Percentiles rank a stretch among this genome's conserved stretches.
Conservation (phyloP, 2,797 vertebrate genomes). For the Natrix natrix region DNA sequence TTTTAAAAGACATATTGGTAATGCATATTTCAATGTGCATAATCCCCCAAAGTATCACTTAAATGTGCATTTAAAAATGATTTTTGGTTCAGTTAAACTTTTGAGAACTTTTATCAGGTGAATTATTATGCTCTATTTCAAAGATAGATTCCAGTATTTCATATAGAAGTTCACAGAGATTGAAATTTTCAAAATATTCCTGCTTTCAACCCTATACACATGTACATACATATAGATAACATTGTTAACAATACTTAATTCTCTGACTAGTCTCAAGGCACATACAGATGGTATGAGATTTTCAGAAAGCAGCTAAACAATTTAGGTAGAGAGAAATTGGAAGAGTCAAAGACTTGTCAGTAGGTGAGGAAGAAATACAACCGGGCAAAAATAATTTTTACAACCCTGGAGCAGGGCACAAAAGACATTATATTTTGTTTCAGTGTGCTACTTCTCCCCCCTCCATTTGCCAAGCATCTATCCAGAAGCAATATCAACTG, state of each 20-base stretch:
- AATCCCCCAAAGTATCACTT: background rate
- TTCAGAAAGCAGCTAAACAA: conserved; percentile 1
- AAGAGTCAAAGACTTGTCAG: background rate
- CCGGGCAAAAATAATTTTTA: conserved; percentile 17
- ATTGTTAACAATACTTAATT: background rate
- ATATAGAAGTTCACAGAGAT: background rate
- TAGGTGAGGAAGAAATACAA: conserved; percentile 6
- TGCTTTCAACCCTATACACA: background rate
- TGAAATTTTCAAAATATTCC: background rate
- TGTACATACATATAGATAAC: background rate
- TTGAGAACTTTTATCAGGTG: background rate
- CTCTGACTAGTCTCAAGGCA: background rate
- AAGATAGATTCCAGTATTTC: background rate
- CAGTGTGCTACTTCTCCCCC: conserved; percentile 31
- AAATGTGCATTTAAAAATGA: background rate
- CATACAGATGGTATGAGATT: background rate
- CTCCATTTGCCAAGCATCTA: conserved; percentile 40
- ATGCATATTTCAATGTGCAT: background rate
- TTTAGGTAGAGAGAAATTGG: background rate
- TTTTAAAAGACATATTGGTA: background rate
- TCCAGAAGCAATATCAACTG: conserved; percentile 17
- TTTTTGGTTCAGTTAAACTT: background rate
- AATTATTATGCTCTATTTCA: background rate
- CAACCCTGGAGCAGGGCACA: conserved; percentile 26
- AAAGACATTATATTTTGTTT: conserved; percentile 35